Evolutionary conservation across 2,113 vertebrate genomes (phyloP), one percentile per base, ranked within the genome.

Genomic region (Seriola rivoliana): DNA sequence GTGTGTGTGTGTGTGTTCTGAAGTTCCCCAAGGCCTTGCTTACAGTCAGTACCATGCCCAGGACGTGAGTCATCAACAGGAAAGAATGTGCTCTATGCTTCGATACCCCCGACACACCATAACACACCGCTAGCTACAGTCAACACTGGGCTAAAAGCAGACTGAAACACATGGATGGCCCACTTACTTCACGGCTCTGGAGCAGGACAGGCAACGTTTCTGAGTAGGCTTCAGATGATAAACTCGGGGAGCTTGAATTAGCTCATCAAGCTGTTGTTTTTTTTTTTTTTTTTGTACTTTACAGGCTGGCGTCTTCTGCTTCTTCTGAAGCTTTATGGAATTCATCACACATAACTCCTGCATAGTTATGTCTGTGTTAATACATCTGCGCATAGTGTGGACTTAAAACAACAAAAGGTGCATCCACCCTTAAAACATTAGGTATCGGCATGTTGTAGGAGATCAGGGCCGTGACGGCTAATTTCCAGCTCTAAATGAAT

Each of bases 11-110:
- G 75, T 81, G 75, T 86, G 40, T 71, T 78, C n/a, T 82, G 73
- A 73, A 59, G 23, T 76, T 89, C 78, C 91, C 86, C 59, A 32
- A 46, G 69, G 84, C 64, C 78, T 70, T 36, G 52, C 84, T 88
- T 58, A 78, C 80, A 88, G 87, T 72, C 80, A 73, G 85, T 40
- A 57, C 77, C 87, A 72, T 80, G 89, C 83, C 87, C 89, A 84
- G 87, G 71, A 88, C 82, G 13, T 95, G 94, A 95, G 91, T 95
- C 94, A 95, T 82, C 85, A 16, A 76, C 78, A 92, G 92, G 88
- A 93, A 93, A 87, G 91, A 94, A 92, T 93, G 88, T 81, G 77
- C 79, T 78, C 83, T 0, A 19, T 81, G 88, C 81, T 79, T 87
- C 73, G 71, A 88, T 88, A 88, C 84, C 86, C 81, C 58, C 13